Conservation (phyloP, 2,888 invertebrate genomes). For the Melieria omissa region DNA sequence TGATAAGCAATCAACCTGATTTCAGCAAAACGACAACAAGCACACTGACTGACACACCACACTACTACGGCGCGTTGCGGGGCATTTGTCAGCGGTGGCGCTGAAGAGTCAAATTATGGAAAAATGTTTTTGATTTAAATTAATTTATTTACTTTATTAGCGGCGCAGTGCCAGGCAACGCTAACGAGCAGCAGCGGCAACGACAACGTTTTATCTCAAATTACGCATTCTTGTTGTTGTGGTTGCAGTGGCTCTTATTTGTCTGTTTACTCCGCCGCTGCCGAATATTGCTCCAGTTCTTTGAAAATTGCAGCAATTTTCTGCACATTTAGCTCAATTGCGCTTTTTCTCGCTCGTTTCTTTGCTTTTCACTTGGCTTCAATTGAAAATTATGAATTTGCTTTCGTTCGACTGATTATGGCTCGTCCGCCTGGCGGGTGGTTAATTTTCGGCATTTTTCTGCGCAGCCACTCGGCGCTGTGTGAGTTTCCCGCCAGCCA, state of each 20-base stretch:
- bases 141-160: neutral
- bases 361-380: conserved; percentile 8
- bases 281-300: no score
- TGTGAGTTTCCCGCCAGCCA: conserved; percentile 17
- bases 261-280: no score
- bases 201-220: no score
- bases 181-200: no score
- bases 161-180: no score
- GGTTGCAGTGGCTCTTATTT: no score
- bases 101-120: neutral
- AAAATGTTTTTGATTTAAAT: conserved; percentile 2
- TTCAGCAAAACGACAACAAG: no score
- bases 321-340: conserved; percentile 34
- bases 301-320: conserved; percentile 38
- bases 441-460: conserved; percentile 36
- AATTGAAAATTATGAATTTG: conserved; percentile 32
- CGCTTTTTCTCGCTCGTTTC: conserved; percentile 17
- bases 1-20: no score
- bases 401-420: conserved; percentile 10
- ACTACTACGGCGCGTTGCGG: neutral
- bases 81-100: neutral
- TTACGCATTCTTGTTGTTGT: no score
- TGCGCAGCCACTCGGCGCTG: conserved; percentile 11
- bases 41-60: no score
- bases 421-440: conserved; percentile 29